A percentile compares a stretch with the other conserved stretches of the same genome.
Evolutionary conservation across 2,113 vertebrate species (phyloP).

Genomic region (Neotoma lepida): DNA sequence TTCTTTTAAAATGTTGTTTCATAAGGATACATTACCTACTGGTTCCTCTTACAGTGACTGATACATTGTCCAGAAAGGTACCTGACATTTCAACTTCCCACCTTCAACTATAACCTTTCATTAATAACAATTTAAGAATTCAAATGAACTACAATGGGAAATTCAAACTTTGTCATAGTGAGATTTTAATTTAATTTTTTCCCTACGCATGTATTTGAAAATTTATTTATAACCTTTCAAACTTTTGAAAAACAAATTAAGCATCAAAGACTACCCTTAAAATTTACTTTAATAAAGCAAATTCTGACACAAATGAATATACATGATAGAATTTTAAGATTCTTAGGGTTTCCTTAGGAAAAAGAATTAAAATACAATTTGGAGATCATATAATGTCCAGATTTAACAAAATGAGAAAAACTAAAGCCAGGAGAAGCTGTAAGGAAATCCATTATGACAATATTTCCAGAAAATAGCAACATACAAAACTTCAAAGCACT

Average conservation of each 20-base stretch:
- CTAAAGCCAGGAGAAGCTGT: conserved; percentile 6
- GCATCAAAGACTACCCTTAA: neutral
- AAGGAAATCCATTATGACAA: conserved; percentile 18
- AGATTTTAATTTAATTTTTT: conserved; percentile 25
- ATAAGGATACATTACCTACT: conserved; percentile 32
- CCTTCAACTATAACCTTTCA: neutral
- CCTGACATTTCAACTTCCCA: neutral
- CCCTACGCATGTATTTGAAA: neutral
- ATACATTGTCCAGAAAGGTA: neutral
- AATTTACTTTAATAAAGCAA: conserved; percentile 24
- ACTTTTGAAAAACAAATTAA: neutral
- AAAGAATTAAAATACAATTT: conserved; percentile 45
- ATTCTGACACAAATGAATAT: conserved; percentile 35
- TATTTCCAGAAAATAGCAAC: neutral
- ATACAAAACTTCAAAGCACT: neutral
- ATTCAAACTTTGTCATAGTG: neutral
- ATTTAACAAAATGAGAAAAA: conserved; percentile 35
- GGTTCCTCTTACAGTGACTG: neutral
- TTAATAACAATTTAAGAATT: neutral
- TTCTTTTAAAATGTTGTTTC: conserved; percentile 33
- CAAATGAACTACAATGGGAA: conserved; percentile 3
- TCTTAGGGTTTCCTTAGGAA: conserved; percentile 39
- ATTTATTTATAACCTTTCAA: neutral
- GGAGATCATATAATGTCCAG: conserved; percentile 13
- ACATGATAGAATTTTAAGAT: conserved; percentile 27